Conservation (phyloP, 2,888 invertebrate species). For the Rutpela maculata region DNA sequence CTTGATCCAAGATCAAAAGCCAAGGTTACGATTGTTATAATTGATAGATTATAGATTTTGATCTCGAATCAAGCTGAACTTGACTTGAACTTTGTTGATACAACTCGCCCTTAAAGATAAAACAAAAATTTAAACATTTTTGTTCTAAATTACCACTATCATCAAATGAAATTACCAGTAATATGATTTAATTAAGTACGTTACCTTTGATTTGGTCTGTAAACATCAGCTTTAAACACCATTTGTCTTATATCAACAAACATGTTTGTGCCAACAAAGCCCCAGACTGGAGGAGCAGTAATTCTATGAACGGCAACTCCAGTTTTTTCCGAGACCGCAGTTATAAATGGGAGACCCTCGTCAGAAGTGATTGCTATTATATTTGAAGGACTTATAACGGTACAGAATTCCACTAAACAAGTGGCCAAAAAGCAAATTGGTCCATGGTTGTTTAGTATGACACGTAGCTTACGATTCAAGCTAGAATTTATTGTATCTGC, state of each 20-base stretch:
- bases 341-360: conserved; percentile 74
- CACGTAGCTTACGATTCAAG: conserved; percentile 73
- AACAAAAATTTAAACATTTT: too few relatives aligned
- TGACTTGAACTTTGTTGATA: too few relatives aligned
- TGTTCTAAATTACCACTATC: too few relatives aligned
- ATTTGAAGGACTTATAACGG: conserved; percentile 73
- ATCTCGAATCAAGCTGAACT: too few relatives aligned
- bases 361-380: conserved; percentile 78
- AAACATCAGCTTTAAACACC: conserved; percentile 76
- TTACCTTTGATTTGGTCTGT: conserved; percentile 73
- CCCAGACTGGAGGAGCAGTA: conserved; percentile 80
- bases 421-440: conserved; percentile 79
- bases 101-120: too few relatives aligned
- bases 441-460: conserved; percentile 77
- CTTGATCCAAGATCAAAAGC: too few relatives aligned
- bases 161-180: too few relatives aligned
- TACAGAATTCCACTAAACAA: conserved; percentile 71
- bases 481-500: conserved; percentile 75
- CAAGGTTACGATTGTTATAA: too few relatives aligned
- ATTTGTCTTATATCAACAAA: conserved; percentile 77
- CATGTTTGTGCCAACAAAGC: conserved; percentile 77
- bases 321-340: conserved; percentile 73
- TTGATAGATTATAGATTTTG: too few relatives aligned
- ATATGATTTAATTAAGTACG: background rate
- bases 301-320: conserved; percentile 75